These are phyloP conservation scores for Hyphantria cunea DNA, from an alignment of 1,140 invertebrate genomes.

Conservation along the genomic window DNA sequence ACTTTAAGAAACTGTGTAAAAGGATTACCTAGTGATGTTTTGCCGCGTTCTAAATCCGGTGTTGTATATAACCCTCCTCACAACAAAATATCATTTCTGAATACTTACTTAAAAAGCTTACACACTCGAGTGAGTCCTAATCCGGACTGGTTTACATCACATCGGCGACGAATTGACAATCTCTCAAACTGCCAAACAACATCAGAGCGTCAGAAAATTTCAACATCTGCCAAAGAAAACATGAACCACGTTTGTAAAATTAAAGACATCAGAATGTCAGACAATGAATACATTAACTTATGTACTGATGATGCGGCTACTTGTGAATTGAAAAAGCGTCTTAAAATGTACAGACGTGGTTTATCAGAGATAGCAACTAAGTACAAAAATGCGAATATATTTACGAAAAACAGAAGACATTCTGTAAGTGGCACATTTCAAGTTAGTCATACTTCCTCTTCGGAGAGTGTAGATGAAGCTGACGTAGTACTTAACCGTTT, in stretches of 20 bases:
- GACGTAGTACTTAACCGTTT: conserved; percentile 77
- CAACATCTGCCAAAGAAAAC: conserved; percentile 47
- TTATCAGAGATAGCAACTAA: conserved; percentile 72
- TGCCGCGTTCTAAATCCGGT: conserved; percentile 64
- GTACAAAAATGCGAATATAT: conserved; percentile 48
- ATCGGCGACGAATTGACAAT: conserved; percentile 53
- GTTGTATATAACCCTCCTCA: conserved; percentile 60
- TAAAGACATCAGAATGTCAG: conserved; percentile 53
- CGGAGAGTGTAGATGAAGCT: conserved; percentile 79
- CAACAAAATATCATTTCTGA: conserved; percentile 77
- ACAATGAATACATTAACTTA: conserved; percentile 71
- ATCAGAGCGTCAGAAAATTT: conserved; percentile 42
- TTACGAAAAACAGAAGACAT: conserved; percentile 58
- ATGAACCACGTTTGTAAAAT: conserved; percentile 41
- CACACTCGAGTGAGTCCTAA: conserved; percentile 61
- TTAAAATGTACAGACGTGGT: conserved; percentile 77
- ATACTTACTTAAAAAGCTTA: conserved; percentile 80
- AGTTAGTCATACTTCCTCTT: conserved; percentile 68
- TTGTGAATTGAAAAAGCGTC: conserved; percentile 74
- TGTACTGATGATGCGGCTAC: conserved; percentile 67
- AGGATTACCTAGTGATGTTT: conserved; percentile 32
- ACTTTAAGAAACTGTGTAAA: conserved; percentile 39
- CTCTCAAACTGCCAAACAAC: conserved; percentile 50
- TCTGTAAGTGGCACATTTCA: conserved; percentile 61
- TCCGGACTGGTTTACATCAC: conserved; percentile 69